These are phyloP conservation scores for Kryptolebias marmoratus DNA, from an alignment of 2,113 vertebrate genomes.

Conservation along the genomic window DNA sequence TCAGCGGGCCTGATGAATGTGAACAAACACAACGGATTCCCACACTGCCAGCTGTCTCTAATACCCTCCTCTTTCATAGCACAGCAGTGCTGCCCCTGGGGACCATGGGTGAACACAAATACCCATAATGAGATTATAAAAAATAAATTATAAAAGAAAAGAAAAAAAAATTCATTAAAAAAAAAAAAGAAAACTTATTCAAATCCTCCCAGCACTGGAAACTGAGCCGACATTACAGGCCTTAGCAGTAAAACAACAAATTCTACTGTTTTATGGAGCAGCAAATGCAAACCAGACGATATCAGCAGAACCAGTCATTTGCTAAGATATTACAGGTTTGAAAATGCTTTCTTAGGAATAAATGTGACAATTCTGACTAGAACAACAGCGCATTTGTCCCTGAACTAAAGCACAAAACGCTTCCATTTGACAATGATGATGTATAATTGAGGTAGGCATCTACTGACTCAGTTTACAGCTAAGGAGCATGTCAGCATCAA, in stretches of 20 bases:
- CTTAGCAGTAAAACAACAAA: constrained; percentile 20
- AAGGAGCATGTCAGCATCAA: constrained; percentile 7
- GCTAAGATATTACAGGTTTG: constrained; percentile 5
- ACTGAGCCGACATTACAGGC: constrained; percentile 43
- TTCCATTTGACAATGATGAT: constrained; percentile 18
- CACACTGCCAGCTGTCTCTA: constrained; percentile 71
- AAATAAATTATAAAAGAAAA: constrained; percentile 24
- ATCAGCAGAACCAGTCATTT: neutral
- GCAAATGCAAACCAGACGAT: neutral
- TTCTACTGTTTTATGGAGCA: constrained; percentile 7
- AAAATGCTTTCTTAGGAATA: neutral
- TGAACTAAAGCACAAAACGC: neutral
- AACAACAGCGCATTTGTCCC: constrained; percentile 8
- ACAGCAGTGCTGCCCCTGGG: constrained; percentile 43
- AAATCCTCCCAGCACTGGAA: constrained; percentile 39
- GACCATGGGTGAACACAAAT: constrained; percentile 56
- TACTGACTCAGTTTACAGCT: neutral
- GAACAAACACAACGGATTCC: constrained; percentile 62
- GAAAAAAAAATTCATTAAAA: constrained; percentile 55
- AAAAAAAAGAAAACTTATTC: constrained; percentile 53
- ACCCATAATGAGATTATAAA: constrained; percentile 69
- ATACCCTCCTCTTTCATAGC: constrained; percentile 44
- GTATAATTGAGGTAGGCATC: neutral
- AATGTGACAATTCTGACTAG: neutral
- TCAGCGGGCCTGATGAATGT: constrained; percentile 64